Base-by-base conservation (phyloP, 2,797 vertebrate genomes). In the Falco concolor region DNA sequence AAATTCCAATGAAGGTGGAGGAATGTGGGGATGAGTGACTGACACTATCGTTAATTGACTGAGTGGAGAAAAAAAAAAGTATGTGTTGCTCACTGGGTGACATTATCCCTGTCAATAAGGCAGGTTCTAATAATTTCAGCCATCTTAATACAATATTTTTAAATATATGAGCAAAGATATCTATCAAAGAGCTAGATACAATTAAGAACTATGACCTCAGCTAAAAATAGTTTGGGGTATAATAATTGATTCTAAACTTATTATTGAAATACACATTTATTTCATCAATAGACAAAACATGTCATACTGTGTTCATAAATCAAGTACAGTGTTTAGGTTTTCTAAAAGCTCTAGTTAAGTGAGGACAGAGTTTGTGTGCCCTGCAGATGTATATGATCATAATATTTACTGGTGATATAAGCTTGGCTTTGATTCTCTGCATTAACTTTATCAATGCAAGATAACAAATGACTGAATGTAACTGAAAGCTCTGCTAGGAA, bases 321-420 rank as follows among this genome's bases (percentile, higher is more conserved):
- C 93, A 95, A 93, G 86, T 32, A 25, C 64, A 75, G 50, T 97
- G 95, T 97, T 97, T 94, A 94, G 74, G 12, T 96, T 96, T 97
- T 81, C 84, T 97, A 90, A 96, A 96, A 95, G 92, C 87, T 82
- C 75, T 76, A 73, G 80, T 84, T 94, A 95, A 96, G 91, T 90
- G 90, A 95, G 45, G 81, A 96, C 75, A 93, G 89, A 78, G 88
- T 72, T 87, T 93, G 89, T 91, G 83, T 50, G 86, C 38, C 95
- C 89, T 94, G 77, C 92, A 97, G 97, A 95, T 97, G 95, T 93
- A 84, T 77, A 75, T 27, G 84, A 94, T 95, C 95, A 97, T 95
- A 97, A 97, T 94, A 97, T 97, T 97, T 97, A 97, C 93, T 94
- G 63, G 79, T 87, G 76, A 90, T 94, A 93, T 94, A 95, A 94